These are phyloP conservation scores for Neotoxoptera formosana DNA, from an alignment of 1,140 invertebrate genomes.

Conservation along the genomic window DNA sequence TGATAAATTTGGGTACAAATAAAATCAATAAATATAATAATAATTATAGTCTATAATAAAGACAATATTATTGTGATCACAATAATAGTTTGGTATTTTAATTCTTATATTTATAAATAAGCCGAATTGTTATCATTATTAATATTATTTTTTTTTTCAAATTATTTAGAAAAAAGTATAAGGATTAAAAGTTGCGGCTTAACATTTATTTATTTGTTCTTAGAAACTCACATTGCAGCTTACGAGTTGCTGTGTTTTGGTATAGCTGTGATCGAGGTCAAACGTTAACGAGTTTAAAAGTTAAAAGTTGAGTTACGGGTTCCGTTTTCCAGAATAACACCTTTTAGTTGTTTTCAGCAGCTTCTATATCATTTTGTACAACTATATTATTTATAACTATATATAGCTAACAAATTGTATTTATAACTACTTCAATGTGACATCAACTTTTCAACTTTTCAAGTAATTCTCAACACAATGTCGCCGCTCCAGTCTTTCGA, in stretches of 20 bases:
- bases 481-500: background rate
- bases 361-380: background rate
- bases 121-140: background rate
- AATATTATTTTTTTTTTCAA: background rate
- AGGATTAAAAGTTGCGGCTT: background rate
- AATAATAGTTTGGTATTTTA: too few species aligned
- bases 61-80: too few species aligned
- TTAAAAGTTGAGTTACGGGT: constrained; percentile 2
- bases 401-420: background rate
- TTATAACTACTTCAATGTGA: background rate
- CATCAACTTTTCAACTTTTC: background rate
- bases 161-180: background rate
- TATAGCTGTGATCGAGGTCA: background rate
- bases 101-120: background rate
- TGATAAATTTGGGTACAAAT: too few species aligned
- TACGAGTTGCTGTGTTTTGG: background rate
- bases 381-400: background rate
- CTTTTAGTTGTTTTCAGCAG: background rate
- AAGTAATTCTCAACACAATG: background rate
- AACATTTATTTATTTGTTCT: background rate
- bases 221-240: background rate
- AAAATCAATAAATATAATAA: too few species aligned
- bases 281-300: background rate
- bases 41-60: too few species aligned
- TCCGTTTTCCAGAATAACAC: background rate